These are phyloP conservation scores for Struthidea cinerea DNA, from an alignment of 2,113 vertebrate genomes.

Conservation along the genomic window DNA sequence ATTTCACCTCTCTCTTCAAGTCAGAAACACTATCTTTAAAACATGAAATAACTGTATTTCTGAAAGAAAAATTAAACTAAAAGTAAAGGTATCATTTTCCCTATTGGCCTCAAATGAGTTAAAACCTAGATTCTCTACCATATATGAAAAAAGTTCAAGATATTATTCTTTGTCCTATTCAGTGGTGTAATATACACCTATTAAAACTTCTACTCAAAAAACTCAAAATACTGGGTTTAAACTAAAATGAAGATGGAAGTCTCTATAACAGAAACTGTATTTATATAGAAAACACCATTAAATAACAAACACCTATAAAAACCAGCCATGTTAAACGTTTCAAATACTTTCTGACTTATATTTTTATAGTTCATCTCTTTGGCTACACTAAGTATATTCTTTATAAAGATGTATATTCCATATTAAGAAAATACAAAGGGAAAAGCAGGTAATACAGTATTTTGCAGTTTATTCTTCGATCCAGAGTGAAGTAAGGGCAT, in stretches of 20 bases:
- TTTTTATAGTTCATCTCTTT: neutral
- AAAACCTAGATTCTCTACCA: neutral
- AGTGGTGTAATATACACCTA: neutral
- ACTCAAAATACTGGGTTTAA: neutral
- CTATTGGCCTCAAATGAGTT: neutral
- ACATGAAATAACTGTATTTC: neutral
- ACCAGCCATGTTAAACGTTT: neutral
- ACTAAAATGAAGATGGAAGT: neutral
- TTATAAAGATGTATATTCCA: neutral
- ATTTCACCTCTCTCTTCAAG: neutral
- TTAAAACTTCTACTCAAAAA: neutral
- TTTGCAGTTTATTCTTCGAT: neutral
- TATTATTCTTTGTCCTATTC: neutral
- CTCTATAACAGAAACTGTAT: neutral
- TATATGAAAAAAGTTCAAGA: neutral
- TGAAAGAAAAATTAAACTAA: constrained; percentile 9
- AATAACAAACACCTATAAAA: neutral
- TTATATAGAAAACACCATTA: neutral
- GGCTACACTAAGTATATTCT: neutral
- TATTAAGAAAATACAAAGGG: neutral
- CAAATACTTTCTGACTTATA: neutral
- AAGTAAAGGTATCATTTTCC: neutral
- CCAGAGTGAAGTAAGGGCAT: neutral
- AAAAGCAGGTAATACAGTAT: neutral
- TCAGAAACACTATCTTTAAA: constrained; percentile 29